phyloP scores from a whole-genome alignment of 2,888 invertebrate genomes.

The Conops quadrifasciatus region DNA sequence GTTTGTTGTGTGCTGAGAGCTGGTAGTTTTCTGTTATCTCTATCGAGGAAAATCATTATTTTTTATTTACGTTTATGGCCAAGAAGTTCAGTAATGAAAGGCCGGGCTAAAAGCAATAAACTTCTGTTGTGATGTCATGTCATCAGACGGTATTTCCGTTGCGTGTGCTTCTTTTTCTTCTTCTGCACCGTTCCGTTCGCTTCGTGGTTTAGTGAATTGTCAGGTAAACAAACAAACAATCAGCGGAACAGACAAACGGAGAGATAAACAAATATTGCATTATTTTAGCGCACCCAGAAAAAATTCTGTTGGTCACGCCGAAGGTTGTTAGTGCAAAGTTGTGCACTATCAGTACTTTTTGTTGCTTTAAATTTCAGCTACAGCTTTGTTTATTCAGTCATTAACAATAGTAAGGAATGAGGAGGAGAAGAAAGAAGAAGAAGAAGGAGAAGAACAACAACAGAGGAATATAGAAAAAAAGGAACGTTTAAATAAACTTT shows the following conservation, averaged over 20 bases:
- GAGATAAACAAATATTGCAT: not conserved
- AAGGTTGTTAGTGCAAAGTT: not conserved
- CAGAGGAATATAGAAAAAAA: too few relatives aligned
- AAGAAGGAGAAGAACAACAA: too few relatives aligned
- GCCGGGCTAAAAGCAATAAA: too few relatives aligned
- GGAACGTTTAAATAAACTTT: too few relatives aligned
- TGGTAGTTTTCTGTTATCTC: too few relatives aligned
- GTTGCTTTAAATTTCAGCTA: not conserved
- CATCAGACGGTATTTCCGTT: too few relatives aligned
- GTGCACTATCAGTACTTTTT: not conserved
- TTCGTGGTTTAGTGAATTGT: too few relatives aligned
- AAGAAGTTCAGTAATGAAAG: not conserved
- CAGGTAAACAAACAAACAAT: too few relatives aligned
- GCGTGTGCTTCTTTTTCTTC: too few relatives aligned
- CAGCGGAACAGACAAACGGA: not conserved
- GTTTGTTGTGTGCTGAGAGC: not conserved
- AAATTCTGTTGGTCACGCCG: slow-evolving; percentile 6
- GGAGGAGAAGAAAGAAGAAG: not conserved
- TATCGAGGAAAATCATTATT: not conserved
- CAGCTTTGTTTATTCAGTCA: not conserved
- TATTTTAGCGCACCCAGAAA: slow-evolving; percentile 4
- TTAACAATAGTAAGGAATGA: not conserved
- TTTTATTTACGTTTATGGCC: not conserved
- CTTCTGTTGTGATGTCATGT: too few relatives aligned
- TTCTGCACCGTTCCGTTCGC: too few relatives aligned